Evolutionary conservation across 2,797 vertebrate species (phyloP), one percentile per base, ranked within the genome.

Genomic region (Nannoperca australis): DNA sequence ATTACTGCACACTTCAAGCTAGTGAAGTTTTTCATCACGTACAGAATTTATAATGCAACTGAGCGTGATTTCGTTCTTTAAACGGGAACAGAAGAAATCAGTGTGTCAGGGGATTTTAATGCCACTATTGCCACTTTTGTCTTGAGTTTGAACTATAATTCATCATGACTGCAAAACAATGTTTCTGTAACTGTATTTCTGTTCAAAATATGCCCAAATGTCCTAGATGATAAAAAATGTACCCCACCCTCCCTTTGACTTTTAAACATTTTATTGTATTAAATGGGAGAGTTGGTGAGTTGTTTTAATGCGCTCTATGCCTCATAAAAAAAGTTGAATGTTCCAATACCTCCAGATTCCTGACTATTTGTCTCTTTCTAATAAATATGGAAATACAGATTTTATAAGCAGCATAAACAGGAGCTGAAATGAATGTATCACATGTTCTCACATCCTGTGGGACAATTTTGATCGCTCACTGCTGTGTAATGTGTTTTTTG

Each of bases 101-200:
- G 11, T 22, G 30, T 61, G 5, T 53, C 44, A 58, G 13, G 1
- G 22, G 14, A 20, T 71, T 64, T 55, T 32, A 24, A 69, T 62
- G 79, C 58, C 81, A 76, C 20, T 5, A 7, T 85, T 83, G 82
- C 44, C 76, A 80, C 4, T 55, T 81, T 22, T 54, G 17, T 40
- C 7, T 61, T 42, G 18, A 6, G 38, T 61, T 63, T 71, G 2
- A 59, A 32, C 18, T 49, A 36, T 27, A 75, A 20, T 17, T 42
- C 40, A 68, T 1, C 20, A 61, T 53, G 45, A 18, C 44, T 70
- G 5, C 44, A 47, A 44, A 56, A 59, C 6, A 47, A 8, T 42
- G 1, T 50, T 73, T 24, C 10, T 22, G 4, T 12, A n/a, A 42
- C 2, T 32, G 3, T 60, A 22, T 49, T 45, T 51, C 50, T 55